Base-by-base conservation (phyloP, 1,140 invertebrate genomes). In the Macrostomum lignano region DNA sequence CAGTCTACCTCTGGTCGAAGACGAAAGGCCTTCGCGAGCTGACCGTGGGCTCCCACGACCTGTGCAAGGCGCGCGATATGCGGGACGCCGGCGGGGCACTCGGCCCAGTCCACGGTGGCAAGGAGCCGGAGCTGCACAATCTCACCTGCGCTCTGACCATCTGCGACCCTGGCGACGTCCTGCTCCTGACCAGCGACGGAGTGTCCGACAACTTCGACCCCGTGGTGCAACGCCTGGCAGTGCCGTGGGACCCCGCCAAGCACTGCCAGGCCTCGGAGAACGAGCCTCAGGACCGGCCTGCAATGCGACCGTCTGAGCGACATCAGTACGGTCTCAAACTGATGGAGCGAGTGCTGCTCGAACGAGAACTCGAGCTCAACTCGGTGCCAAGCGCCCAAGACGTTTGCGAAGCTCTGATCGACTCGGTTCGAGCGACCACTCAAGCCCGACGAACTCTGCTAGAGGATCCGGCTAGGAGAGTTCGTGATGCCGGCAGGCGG, bases 181-280 rank as follows among this genome's bases (percentile, higher is more conserved):
- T 86, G 21, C 77, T 81, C 48, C 62, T 86, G 9, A 78, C 76
- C 1, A 75, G 72, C 11, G 78, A 84, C 50, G 78, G 78, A n/a
- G 68, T 84, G 17, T 77, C 74, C 7, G 78, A 84, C 47, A 84
- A 84, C 49, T 79, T 82, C 52, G 78, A 84, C 60, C 79, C 78
- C 1, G 77, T 82, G 25, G 78, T 84, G 35, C 78, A 77, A 4
- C 78, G 78, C 57, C 76, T 84, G 51, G 74, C 74, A n/a, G 59
- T 73, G 11, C 64, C 66, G 10, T n/a, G n/a, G n/a, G n/a, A n/a
- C n/a, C n/a, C n/a, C n/a, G n/a, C n/a, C n/a, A n/a, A n/a, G n/a
- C n/a, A n/a, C n/a, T n/a, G n/a, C n/a, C n/a, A n/a, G n/a, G n/a
- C n/a, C n/a, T n/a, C n/a, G n/a, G n/a, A n/a, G n/a, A n/a, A n/a